These are phyloP conservation scores for Actenoides hombroni DNA, from an alignment of 2,113 vertebrate genomes.

Conservation along the genomic window DNA sequence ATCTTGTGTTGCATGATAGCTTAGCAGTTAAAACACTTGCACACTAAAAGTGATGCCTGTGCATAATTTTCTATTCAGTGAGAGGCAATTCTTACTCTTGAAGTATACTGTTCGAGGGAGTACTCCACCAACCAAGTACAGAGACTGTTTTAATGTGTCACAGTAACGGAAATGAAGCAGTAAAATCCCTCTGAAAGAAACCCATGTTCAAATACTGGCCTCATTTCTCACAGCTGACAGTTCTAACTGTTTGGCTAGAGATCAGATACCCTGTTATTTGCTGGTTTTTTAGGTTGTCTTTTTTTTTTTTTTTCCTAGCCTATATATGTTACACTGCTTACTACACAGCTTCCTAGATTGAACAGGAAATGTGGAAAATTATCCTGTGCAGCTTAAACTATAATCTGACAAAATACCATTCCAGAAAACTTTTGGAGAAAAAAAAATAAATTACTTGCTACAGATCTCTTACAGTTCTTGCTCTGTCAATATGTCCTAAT, in stretches of 20 bases:
- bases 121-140: neutral
- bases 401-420: neutral
- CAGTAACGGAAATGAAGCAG: neutral
- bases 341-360: neutral
- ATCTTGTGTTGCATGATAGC: neutral
- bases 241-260: neutral
- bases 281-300: neutral
- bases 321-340: neutral
- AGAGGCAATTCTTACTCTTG: neutral
- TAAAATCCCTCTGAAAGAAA: neutral
- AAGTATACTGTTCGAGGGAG: neutral
- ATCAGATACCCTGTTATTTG: neutral
- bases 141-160: neutral
- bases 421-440: neutral
- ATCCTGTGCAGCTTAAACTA: fast-evolving
- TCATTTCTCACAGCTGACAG: neutral
- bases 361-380: neutral
- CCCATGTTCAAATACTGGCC: neutral
- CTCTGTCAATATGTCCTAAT: neutral
- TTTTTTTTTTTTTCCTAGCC: neutral
- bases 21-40: neutral
- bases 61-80: neutral
- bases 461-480: neutral
- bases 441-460: neutral
- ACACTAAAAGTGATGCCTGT: neutral